Conservation (phyloP, 1,140 invertebrate species). For the Gerris buenoi region DNA sequence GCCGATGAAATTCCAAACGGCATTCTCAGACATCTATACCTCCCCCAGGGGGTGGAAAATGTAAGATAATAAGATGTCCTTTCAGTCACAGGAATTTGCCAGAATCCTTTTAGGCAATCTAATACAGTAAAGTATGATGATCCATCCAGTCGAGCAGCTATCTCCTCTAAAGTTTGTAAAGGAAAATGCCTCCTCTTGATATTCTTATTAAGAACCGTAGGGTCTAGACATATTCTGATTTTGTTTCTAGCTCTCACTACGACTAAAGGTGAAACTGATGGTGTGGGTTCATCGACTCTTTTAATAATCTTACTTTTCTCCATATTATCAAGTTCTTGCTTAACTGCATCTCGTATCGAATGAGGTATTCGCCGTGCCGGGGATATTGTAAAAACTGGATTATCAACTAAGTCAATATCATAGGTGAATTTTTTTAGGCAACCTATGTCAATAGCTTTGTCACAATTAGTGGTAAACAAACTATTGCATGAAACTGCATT, state of each 20-base stretch:
- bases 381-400: neutral
- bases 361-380: neutral
- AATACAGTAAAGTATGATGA: constrained; percentile 11
- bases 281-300: constrained; percentile 12
- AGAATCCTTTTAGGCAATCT: constrained; percentile 13
- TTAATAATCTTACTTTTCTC: constrained; percentile 6
- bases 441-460: no score
- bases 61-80: constrained; percentile 16
- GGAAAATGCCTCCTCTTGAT: constrained; percentile 11
- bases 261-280: constrained; percentile 10
- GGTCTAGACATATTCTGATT: constrained; percentile 9
- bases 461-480: no score
- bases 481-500: no score
- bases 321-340: constrained; percentile 11
- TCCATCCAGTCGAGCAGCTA: constrained; percentile 9
- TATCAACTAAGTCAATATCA: neutral
- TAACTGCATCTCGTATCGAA: neutral
- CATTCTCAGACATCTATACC: constrained; percentile 23
- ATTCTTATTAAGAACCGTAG: constrained; percentile 10
- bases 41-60: constrained; percentile 23
- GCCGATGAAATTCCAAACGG: constrained; percentile 24
- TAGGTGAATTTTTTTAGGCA: neutral
- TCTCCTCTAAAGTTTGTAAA: constrained; percentile 11
- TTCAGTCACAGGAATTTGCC: constrained; percentile 5
- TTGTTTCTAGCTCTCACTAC: constrained; percentile 7